Percentiles rank a stretch among this genome's conserved stretches.
Conservation (phyloP, 2,113 vertebrate genomes). For the Scomber colias region DNA sequence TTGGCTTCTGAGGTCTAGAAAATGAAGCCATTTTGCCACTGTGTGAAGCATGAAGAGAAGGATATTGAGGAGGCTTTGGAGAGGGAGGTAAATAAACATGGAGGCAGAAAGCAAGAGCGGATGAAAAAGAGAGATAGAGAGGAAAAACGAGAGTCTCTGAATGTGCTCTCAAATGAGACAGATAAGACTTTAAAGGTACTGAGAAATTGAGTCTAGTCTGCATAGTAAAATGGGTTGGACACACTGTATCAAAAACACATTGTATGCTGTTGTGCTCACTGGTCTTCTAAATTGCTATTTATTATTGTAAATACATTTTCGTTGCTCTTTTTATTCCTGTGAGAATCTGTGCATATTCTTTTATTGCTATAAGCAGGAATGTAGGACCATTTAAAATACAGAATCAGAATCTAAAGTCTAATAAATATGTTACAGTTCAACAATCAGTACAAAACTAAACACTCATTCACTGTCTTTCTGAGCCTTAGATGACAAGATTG, state of each 20-base stretch:
- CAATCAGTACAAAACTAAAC: background rate
- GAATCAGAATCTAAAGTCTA: background rate
- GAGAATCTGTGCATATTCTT: no score
- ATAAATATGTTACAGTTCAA: background rate
- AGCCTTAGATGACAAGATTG: background rate
- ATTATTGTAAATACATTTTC: constrained; percentile 4
- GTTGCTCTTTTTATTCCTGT: background rate
- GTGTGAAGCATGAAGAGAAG: constrained; percentile 22
- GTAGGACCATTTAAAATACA: background rate
- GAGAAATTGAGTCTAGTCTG: constrained; percentile 48
- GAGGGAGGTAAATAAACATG: constrained; percentile 58
- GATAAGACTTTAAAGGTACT: constrained; percentile 59
- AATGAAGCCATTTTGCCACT: constrained; percentile 55
- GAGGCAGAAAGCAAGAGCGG: constrained; percentile 17
- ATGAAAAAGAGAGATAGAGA: constrained; percentile 5
- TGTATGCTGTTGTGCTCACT: constrained; percentile 26
- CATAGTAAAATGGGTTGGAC: constrained; percentile 53
- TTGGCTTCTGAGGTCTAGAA: constrained; percentile 50
- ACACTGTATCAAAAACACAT: constrained; percentile 38
- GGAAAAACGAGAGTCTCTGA: constrained; percentile 15
- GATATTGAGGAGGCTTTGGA: constrained; percentile 34
- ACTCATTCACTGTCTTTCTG: background rate
- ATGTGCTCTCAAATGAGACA: constrained; percentile 50
- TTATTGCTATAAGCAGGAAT: no score
- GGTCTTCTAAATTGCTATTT: constrained; percentile 40